Evolutionary conservation across 2,113 vertebrate species (phyloP), one percentile per base, ranked within the genome.

Genomic region (Plecturocebus donacophilus): DNA sequence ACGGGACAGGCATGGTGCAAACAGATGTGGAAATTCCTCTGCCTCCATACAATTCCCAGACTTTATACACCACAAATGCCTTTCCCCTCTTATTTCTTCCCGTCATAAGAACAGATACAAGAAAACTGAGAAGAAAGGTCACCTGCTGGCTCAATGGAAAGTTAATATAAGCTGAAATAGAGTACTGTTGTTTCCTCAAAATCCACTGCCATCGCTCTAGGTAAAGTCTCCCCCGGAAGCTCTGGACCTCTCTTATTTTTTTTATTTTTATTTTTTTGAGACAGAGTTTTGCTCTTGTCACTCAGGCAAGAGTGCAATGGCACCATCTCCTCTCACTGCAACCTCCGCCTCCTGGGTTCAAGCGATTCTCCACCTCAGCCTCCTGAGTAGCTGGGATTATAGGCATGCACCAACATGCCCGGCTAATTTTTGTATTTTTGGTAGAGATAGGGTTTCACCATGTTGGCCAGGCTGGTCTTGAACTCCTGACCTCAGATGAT

Each of bases 121-220:
- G 52, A 82, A 80, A 88, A 49, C 21, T 5, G 19, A 40, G 35
- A 40, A 70, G 88, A 89, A 93, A 32, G 23, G 42, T 79, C 68
- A 92, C 30, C 58, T 79, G 56, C 42, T 87, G 54, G 84, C 7
- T 30, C 38, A 79, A 32, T 6, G 17, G 4, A 10, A 71, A 88
- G 32, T 68, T 87, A 83, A 56, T 61, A 73, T 5, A 87, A 47
- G 90, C 71, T 64, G 75, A 87, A 87, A 79, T 12, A 14, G 9
- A 47, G 25, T 17, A 66, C 38, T 92, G 25, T 47, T 56, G n/a
- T 71, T 85, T 81, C 40, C 54, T 80, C 87, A 52, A 95, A 94
- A 42, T 14, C 99, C 99, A 11, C 99, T 99, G 88, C 99, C 99
- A 16, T 99, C 99, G 3, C 99, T 99, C 0, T 98, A 99, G 84